Percentiles rank a stretch among this genome's conserved stretches.
Evolutionary conservation across 2,113 vertebrate genomes (phyloP).

Genomic region (Cervus canadensis): DNA sequence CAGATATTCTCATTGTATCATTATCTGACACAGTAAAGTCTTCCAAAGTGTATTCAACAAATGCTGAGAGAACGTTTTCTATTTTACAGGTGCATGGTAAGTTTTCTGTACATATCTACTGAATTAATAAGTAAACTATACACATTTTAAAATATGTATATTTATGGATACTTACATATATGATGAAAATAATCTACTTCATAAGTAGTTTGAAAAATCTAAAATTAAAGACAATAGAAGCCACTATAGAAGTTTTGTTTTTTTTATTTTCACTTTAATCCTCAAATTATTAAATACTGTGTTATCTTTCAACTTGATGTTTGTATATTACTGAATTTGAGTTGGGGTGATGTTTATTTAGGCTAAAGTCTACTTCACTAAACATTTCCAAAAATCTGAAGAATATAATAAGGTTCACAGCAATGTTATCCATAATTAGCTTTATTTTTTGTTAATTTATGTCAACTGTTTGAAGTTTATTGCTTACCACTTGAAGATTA

Average conservation of each 20-base stretch:
- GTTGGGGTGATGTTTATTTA: background rate
- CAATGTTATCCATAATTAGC: background rate
- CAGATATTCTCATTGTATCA: background rate
- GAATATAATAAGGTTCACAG: background rate
- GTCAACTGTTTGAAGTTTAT: background rate
- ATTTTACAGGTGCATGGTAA: background rate
- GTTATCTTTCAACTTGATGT: background rate
- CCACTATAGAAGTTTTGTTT: no score
- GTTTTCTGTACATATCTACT: background rate
- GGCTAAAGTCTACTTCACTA: background rate
- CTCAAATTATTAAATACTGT: background rate
- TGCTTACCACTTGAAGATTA: background rate
- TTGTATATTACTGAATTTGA: background rate
- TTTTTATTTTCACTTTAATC: background rate
- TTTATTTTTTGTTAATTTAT: background rate
- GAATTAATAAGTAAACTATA: background rate
- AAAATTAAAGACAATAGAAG: background rate
- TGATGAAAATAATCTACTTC: background rate
- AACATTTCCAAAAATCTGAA: background rate
- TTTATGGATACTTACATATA: background rate
- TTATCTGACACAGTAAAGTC: background rate
- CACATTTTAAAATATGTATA: background rate
- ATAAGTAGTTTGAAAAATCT: background rate
- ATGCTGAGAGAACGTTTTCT: background rate
- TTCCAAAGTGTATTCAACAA: background rate